Base-by-base conservation (phyloP, 2,888 invertebrate species). In the Steromphala cineraria region DNA sequence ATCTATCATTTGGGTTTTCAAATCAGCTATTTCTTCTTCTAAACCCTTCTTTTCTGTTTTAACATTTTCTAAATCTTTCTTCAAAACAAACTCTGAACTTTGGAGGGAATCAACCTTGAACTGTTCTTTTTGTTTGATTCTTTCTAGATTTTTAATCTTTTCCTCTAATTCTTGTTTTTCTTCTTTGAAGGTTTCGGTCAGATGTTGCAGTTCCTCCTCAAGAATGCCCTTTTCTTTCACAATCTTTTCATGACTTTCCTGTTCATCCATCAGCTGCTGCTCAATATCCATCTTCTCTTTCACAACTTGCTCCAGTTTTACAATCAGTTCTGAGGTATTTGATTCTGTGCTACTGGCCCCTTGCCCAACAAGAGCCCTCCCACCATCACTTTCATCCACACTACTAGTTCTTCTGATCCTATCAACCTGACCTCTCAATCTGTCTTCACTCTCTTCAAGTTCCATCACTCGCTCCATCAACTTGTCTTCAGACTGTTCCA, bases 381-480 rank as follows among this genome's bases (percentile, higher is more conserved):
- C 83, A 55, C 84, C 85, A 67, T 87, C 86, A 21, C 83, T 79
- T 19, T 87, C 85, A 67, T 80, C 83, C 2, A 83, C 79, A 31
- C 67, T 53, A 15, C 31, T 31, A 36, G 52, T 53, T 52, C 52
- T 75, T 28, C 75, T 46, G 52, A 75, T 21, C 53, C 52, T 75
- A 7, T 82, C 78, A 21, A 78, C 56, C 53, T 82, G 67, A 8
- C 74, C 77, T 75, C 62, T 55, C 19, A 80, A 46, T 7, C 24
- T 53, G 2, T 75, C 79, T 46, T 31, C 80, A 36, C 28, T 46
- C 56, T 83, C 81, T 77, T 91, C 91, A 36, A 89, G 81, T 83
- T 91, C 92, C 87, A 90, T 86, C 8, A 92, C 88, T 75, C 88
- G 87, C 62, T 91, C 91, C 89, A 91, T 90, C 78, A 92, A 81